Conservation (phyloP, 2,888 invertebrate genomes). For the Alloplasta piceator region DNA sequence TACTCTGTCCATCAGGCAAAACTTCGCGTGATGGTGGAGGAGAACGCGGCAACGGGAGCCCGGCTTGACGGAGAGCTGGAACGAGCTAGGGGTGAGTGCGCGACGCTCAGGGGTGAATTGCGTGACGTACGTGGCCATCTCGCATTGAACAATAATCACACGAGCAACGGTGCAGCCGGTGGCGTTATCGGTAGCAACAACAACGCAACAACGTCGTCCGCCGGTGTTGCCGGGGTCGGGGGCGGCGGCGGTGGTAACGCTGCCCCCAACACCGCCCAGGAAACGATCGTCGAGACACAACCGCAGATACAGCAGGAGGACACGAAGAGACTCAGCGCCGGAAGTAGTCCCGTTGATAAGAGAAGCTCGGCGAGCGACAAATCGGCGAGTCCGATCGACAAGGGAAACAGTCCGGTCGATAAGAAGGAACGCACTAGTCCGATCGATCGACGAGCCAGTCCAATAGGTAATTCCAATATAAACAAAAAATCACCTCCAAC, state of each 20-base stretch:
- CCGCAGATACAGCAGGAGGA: constrained; percentile 71
- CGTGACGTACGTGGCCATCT: constrained; percentile 84
- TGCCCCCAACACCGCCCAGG: constrained; percentile 75
- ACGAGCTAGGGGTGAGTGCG: constrained; percentile 87
- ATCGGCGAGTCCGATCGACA: constrained; percentile 84
- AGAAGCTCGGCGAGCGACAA: constrained; percentile 81
- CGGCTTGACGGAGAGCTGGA: constrained; percentile 87
- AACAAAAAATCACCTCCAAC: background rate
- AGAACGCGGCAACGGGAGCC: constrained; percentile 86
- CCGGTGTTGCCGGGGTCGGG: constrained; percentile 68
- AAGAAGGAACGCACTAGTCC: constrained; percentile 77
- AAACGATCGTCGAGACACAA: constrained; percentile 69
- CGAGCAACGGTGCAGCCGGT: constrained; percentile 75
- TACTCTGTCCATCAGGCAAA: constrained; percentile 85
- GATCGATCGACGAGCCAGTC: constrained; percentile 74
- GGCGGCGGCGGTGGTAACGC: constrained; percentile 66
- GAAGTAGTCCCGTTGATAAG: constrained; percentile 81
- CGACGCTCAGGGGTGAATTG: constrained; percentile 84
- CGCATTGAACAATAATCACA: constrained; percentile 77
- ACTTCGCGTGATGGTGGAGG: constrained; percentile 95
- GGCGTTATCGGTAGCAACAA: constrained; percentile 78
- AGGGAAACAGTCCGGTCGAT: constrained; percentile 79
- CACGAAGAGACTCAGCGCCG: constrained; percentile 78
- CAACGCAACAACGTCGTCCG: constrained; percentile 73
- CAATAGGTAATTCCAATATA: constrained; percentile 70